A percentile compares a stretch with the other conserved stretches of the same genome.
These are phyloP conservation scores for Pteronura brasiliensis DNA, from an alignment of 2,113 vertebrate genomes.

Conservation along the genomic window DNA sequence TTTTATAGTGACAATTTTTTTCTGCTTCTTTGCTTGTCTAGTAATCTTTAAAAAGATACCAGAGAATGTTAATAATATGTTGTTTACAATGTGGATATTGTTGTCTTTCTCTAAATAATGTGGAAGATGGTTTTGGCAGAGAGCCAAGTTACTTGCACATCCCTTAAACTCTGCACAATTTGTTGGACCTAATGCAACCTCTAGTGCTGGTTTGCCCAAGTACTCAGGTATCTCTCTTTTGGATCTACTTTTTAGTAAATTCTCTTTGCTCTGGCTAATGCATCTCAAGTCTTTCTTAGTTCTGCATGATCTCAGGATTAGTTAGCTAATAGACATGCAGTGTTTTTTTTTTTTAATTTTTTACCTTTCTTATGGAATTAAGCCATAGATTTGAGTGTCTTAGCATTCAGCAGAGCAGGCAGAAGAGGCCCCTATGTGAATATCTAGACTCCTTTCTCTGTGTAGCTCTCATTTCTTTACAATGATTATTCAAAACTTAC, in stretches of 20 bases:
- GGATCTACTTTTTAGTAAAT: background rate
- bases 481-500: background rate
- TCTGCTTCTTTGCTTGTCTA: background rate
- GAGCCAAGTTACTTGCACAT: background rate
- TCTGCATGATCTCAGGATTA: background rate
- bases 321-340: background rate
- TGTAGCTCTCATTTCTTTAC: background rate
- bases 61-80: background rate
- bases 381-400: background rate
- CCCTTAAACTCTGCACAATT: background rate
- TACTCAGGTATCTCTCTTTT: too few relatives aligned
- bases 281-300: too few relatives aligned
- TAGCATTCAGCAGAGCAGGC: background rate
- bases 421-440: rapidly evolving
- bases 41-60: background rate
- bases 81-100: background rate
- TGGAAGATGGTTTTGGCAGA: background rate
- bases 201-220: background rate
- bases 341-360: background rate
- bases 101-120: background rate
- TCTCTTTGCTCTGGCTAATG: background rate
- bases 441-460: background rate
- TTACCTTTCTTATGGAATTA: background rate
- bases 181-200: too few relatives aligned
- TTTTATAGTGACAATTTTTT: background rate